Base-by-base conservation (phyloP, 1,140 invertebrate genomes). In the Camponotus pennsylvanicus region DNA sequence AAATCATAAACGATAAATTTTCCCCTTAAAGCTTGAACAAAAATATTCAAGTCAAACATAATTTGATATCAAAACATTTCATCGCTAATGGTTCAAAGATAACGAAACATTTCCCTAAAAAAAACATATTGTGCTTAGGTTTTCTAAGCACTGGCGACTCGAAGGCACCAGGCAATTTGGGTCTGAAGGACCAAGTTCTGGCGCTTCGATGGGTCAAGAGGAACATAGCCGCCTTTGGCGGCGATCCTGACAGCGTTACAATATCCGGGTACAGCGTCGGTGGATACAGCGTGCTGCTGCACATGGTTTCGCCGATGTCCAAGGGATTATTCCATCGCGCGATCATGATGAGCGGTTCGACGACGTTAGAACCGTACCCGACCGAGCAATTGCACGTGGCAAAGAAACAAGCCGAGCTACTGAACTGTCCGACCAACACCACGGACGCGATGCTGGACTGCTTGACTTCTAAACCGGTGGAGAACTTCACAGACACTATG, bases 261-360 rank as follows among this genome's bases (percentile, higher is more conserved):
- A 94, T 98, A 55, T 96, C 97, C 90, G 97, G 97, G 1, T 97
- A 96, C 91, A 97, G 96, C 89, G 97, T 7, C 8, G 97, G 97
- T 3, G 95, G 96, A 0, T 95, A 96, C 27, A 96, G 96, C 59
- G 95, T 96, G 1, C 95, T 95, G 2, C 94, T 96, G 67, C 97
- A 97, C 91, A 94, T 97, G 89, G 75, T 97, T 5, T 97, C 97
- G 0, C 95, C 96, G 45, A 96, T 97, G 93, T 95, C 95, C 11
- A 70, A 90, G 66, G 96, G 96, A 42, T 93, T 98, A 0, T 98
- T 98, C 89, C 97, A 97, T 85, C 95, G 96, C 42, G 97, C 95
- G 0, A 97, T 97, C 67, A 95, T 96, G 2, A 96, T 97, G 95
- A 97, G 97, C 90, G 97, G 96, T 1, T 96, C 98, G 1, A 1